Evolutionary conservation across 1,140 invertebrate genomes (phyloP).

Genomic region (Diabrotica virgifera): DNA sequence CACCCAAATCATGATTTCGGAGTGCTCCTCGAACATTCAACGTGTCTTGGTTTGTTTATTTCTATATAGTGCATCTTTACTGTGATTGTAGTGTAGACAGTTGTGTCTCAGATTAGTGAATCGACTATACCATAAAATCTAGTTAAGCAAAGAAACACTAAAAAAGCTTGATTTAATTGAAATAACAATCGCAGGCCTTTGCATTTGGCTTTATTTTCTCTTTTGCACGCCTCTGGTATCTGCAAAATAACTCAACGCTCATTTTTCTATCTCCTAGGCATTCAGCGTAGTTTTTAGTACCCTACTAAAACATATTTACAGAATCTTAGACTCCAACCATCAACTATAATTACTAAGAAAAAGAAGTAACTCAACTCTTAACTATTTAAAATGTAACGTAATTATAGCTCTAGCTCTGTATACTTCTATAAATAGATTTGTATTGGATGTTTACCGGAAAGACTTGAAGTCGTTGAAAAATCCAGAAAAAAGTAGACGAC

Average conservation of each 20-base stretch:
- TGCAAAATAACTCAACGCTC: not conserved
- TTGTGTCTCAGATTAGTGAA: too few relatives aligned
- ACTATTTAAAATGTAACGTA: not conserved
- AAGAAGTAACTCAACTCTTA: conserved; percentile 3
- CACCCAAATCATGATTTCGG: too few relatives aligned
- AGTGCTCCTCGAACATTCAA: too few relatives aligned
- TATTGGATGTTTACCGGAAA: conserved; percentile 9
- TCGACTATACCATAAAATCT: too few relatives aligned
- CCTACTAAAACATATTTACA: conserved; percentile 11
- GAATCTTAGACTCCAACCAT: not conserved
- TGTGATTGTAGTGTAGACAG: too few relatives aligned
- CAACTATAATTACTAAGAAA: conserved; percentile 5
- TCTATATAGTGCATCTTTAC: too few relatives aligned
- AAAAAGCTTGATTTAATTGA: too few relatives aligned
- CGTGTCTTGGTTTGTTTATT: too few relatives aligned
- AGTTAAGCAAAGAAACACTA: too few relatives aligned
- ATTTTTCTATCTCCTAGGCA: not conserved
- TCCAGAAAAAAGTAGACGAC: not conserved
- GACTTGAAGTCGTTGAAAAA: conserved; percentile 2
- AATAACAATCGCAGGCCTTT: too few relatives aligned
- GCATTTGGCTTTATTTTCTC: too few relatives aligned
- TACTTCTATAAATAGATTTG: conserved; percentile 7
- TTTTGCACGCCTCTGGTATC: not conserved
- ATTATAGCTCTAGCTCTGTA: conserved; percentile 6
- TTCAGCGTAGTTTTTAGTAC: conserved; percentile 4